Conservation (phyloP, 2,888 invertebrate species). For the Ecliptopera silaceata region DNA sequence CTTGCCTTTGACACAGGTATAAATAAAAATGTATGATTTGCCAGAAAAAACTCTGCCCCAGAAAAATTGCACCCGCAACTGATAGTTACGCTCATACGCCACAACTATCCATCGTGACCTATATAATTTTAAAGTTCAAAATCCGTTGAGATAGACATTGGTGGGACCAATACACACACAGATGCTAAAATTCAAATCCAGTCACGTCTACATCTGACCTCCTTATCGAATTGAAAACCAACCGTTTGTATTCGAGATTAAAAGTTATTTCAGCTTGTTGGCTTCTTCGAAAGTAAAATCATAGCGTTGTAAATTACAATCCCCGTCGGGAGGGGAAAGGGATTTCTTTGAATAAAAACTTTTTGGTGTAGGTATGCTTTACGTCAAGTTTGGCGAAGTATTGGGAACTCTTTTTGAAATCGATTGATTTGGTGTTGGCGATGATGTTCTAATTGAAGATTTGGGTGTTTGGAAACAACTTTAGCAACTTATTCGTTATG, state of each 20-base stretch:
- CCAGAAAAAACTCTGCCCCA: too few relatives aligned
- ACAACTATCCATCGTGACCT: background rate
- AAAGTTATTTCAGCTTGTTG: conserved; percentile 25
- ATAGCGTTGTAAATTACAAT: conserved; percentile 49
- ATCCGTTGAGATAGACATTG: conserved; percentile 28
- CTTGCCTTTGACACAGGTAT: too few relatives aligned
- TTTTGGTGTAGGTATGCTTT: conserved; percentile 29
- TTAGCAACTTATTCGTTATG: too few relatives aligned
- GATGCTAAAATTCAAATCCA: conserved; percentile 46
- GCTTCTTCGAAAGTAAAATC: conserved; percentile 44
- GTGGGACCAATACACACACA: conserved; percentile 38
- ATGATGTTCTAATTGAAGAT: too few relatives aligned
- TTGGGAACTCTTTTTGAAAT: background rate
- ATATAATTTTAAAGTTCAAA: conserved; percentile 8
- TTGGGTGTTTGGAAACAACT: too few relatives aligned
- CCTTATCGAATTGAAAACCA: conserved; percentile 12
- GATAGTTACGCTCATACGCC: too few relatives aligned
- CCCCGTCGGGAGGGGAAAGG: conserved; percentile 35
- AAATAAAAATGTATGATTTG: too few relatives aligned
- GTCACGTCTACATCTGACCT: conserved; percentile 35
- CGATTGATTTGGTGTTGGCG: background rate
- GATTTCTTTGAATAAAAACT: conserved; percentile 42
- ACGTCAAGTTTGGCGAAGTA: conserved; percentile 1
- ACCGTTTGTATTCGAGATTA: conserved; percentile 12
- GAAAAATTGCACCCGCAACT: too few relatives aligned